These are phyloP conservation scores for Pteropus alecto DNA, from an alignment of 2,113 vertebrate species.

Conservation along the genomic window DNA sequence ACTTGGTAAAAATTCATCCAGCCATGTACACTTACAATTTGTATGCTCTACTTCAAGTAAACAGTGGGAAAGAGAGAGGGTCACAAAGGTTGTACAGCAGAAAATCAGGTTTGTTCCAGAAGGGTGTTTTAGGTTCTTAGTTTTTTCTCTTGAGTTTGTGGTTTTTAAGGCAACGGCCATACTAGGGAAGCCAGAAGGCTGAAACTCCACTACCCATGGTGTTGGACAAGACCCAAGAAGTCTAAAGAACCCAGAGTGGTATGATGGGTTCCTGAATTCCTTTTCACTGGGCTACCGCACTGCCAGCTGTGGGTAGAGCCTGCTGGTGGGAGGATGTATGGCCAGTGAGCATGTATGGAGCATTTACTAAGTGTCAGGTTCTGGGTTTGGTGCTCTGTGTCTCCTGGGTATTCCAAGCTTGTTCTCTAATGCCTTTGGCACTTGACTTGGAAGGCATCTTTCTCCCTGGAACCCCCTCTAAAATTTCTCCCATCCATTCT, in stretches of 20 bases:
- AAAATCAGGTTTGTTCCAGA: neutral
- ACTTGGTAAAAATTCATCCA: neutral
- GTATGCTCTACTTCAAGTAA: neutral
- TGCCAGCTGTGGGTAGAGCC: neutral
- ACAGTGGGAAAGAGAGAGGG: neutral
- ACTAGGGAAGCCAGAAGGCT: neutral
- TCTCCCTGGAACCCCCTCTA: neutral
- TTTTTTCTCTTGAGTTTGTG: neutral
- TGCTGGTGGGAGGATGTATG: neutral
- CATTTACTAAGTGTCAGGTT: neutral
- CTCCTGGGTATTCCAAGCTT: neutral
- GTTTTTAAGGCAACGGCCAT: neutral
- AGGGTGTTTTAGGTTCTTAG: neutral
- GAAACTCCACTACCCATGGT: neutral
- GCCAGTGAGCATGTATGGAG: neutral
- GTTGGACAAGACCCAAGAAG: neutral
- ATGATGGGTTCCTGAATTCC: neutral
- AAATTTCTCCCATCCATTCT: neutral
- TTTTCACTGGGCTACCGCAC: neutral
- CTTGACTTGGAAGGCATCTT: neutral
- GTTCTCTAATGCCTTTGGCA: neutral
- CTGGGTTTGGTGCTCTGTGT: neutral
- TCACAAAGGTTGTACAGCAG: neutral
- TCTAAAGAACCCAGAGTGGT: neutral
- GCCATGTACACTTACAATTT: too few species aligned